Base-by-base conservation (phyloP, 2,888 invertebrate genomes). In the Tetanocera ferruginea region DNA sequence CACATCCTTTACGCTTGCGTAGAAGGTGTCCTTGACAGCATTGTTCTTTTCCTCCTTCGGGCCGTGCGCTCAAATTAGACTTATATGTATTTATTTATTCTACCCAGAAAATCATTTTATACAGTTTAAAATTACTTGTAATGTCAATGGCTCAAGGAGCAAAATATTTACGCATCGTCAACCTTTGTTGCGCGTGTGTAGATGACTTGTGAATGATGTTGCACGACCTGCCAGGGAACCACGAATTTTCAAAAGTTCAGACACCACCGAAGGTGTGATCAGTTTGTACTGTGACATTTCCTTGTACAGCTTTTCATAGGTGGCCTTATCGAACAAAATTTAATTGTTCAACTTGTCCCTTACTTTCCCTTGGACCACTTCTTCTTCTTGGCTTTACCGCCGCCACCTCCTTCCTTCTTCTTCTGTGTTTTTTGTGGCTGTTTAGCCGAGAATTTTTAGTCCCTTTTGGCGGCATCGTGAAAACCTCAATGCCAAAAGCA, bases 291-390 rank as follows among this genome's bases (percentile, higher is more conserved):
- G 94, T 51, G 98, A 98, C 23, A 98, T 97, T 93, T 98, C 98
- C 90, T 97, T 98, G 89, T 95, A 93, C 83, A 98, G 91, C 90
- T 99, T 99, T 83, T 99, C 99, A 88, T 99, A 99, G 11, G 99
- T 99, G 69, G 95, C 94, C 90, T 98, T 97, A 90, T 99, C 99
- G 90, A 99, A 99, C 86, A 99, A 91, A 71, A 99, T 98, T 90
- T 98, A 95, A 91, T 99, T 99, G 94, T 99, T 99, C 88, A 99
- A 93, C 94, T 99, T 99, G 91, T 99, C 99, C 89, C 99, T 95
- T 84, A 98, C 98, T 94, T 99, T 99, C 95, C 99, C 99, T 93
- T 99, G 86, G 99, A 99, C 99, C 99, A 99, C 97, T 99, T 99
- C 97, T 97, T 97, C 96, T 97, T 97, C 90, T 97, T 97, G 87